Conservation (phyloP, 2,797 vertebrate genomes). For the Scolopax bukidnonensis region DNA sequence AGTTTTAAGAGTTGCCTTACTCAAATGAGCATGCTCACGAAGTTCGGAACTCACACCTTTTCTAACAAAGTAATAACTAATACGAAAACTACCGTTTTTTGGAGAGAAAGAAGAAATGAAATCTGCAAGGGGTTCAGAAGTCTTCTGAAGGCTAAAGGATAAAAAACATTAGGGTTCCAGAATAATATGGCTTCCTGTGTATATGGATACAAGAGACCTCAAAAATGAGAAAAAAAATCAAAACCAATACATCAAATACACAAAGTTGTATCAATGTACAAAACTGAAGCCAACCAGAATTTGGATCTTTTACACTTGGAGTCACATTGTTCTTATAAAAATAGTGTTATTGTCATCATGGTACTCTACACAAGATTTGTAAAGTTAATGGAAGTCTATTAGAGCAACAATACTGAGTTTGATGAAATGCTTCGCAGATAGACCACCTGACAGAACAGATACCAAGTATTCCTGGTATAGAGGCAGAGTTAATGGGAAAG, state of each 20-base stretch:
- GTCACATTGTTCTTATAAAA: background rate
- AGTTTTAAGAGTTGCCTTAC: background rate
- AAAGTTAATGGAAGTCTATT: background rate
- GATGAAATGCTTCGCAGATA: background rate
- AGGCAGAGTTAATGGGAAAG: background rate
- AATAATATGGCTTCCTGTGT: background rate
- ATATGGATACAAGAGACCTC: background rate
- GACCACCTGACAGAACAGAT: background rate
- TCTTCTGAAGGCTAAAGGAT: background rate
- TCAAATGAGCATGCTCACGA: background rate
- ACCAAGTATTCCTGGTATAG: background rate
- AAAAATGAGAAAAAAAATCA: background rate
- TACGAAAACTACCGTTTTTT: background rate
- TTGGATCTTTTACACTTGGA: background rate
- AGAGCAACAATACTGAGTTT: background rate
- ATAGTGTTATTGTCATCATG: background rate
- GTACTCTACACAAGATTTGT: background rate
- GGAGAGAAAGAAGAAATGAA: background rate
- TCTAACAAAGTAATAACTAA: background rate
- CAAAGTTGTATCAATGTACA: background rate
- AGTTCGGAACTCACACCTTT: background rate
- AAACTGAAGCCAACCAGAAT: background rate
- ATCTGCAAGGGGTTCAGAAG: background rate
- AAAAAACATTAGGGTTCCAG: background rate
- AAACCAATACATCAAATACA: background rate